These are phyloP conservation scores for Echinometra lucunter DNA, from an alignment of 53 echinoderm and acorn worm species.

Conservation along the genomic window DNA sequence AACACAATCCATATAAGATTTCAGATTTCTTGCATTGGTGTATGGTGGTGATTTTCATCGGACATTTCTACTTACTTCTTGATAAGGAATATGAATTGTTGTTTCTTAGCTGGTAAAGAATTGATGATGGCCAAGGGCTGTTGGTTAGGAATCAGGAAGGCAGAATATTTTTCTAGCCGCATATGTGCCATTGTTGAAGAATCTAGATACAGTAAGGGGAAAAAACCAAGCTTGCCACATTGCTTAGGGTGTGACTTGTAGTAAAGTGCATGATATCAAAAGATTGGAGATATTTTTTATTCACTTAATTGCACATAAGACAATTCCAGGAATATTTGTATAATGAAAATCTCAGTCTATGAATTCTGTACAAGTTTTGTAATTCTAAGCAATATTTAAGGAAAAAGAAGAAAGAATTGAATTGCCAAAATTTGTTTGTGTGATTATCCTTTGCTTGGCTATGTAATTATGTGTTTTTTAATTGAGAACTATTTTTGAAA, in stretches of 20 bases:
- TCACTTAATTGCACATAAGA: conserved; percentile 51
- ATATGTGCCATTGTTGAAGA: background rate
- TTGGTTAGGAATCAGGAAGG: background rate
- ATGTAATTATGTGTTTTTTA: conserved; percentile 58
- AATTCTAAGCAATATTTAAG: conserved; percentile 73
- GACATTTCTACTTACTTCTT: conserved; percentile 55
- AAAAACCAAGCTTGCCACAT: conserved; percentile 32
- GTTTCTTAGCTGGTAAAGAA: background rate
- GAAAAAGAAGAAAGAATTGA: conserved; percentile 53
- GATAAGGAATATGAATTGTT: conserved; percentile 40
- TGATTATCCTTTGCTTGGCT: conserved; percentile 61
- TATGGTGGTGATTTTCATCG: conserved; percentile 24
- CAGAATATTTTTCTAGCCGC: conserved; percentile 47
- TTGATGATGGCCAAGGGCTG: background rate
- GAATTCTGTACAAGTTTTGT: conserved; percentile 70
- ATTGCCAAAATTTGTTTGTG: conserved; percentile 73
- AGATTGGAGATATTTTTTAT: conserved; percentile 44
- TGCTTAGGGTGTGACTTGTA: conserved; percentile 28
- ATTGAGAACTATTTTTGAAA: conserved; percentile 63
- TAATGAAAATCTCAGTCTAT: conserved; percentile 44
- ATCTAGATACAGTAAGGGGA: conserved; percentile 1
- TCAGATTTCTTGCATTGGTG: conserved; percentile 11
- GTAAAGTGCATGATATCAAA: conserved; percentile 41
- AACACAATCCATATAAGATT: conserved; percentile 1
- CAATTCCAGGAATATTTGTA: conserved; percentile 52